Evolutionary conservation across 2,113 vertebrate species (phyloP), one percentile per base, ranked within the genome.

Genomic region (Eulacestoma nigropectus): DNA sequence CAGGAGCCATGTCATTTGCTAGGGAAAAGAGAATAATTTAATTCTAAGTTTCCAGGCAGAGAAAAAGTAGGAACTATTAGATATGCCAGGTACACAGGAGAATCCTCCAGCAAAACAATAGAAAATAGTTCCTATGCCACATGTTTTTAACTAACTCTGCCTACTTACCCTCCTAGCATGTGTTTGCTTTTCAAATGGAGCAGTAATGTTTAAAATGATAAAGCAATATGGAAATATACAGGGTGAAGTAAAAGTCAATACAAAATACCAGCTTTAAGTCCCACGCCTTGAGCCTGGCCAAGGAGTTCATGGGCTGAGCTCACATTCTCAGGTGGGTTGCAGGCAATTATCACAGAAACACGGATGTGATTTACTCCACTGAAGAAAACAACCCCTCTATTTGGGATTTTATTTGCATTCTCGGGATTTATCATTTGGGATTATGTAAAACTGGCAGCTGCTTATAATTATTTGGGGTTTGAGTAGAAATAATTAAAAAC

Each of bases 391-490:
- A 30, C 42, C 26, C 53, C 49, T 86, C 16, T 59, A 25, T 95
- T 97, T 91, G 93, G 86, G 78, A 94, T 98, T 98, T 97, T 96
- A 97, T 98, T 98, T 97, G 97, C 96, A 97, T 98, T 98, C 97
- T 97, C 95, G 42, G 96, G 79, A 90, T 95, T 98, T 98, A 98
- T 98, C 97, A 97, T 98, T 98, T 85, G 89, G 96, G 97, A 98
- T 98, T 97, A 98, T 97, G 96, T 96, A 97, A 98, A 98, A 98
- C 78, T 97, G 95, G 97, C 98, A 98, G 98, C 97, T 98, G 98
- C 95, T 97, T 98, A 97, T 98, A 98, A 98, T 98, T 98, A 98
- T 98, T 98, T 98, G 92, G 93, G 86, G 93, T 93, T 97, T 91
- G 91, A 96, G 96, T 90, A 96, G 95, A 97, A 98, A 98, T 98